phyloP scores from a whole-genome alignment of 2,113 vertebrate genomes.

The Alouatta palliata region DNA sequence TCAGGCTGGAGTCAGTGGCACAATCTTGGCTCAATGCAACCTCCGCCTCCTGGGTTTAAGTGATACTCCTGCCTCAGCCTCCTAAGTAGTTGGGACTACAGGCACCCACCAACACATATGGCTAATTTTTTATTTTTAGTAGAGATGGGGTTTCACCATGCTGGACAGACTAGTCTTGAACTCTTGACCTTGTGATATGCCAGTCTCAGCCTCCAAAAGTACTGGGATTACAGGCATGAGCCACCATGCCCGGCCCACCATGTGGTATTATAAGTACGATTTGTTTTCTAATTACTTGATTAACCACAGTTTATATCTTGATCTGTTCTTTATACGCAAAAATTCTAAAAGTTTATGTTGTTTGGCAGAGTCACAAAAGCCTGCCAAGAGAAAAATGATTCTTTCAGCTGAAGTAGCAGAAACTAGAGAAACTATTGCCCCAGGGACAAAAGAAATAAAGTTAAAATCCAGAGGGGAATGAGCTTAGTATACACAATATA shows the following conservation, averaged over 20 bases:
- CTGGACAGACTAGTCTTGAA: no score
- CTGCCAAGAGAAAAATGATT: background rate
- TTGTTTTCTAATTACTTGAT: background rate
- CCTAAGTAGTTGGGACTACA: no score
- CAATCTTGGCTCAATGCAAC: no score
- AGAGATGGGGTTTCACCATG: no score
- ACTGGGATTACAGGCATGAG: no score
- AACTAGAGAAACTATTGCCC: conserved; percentile 36
- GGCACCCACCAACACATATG: no score
- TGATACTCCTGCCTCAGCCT: no score
- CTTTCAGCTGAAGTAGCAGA: background rate
- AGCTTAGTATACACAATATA: background rate
- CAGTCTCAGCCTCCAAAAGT: no score
- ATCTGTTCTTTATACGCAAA: background rate
- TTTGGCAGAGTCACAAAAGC: background rate
- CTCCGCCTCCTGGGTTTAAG: no score
- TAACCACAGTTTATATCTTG: background rate
- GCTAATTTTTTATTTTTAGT: no score
- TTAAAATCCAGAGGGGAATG: background rate
- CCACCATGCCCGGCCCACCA: background rate
- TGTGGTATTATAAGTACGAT: background rate
- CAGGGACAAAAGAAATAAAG: conserved; percentile 25
- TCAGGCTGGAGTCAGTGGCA: no score
- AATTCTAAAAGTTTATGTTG: background rate
- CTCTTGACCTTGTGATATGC: no score